phyloP scores from a whole-genome alignment of 2,113 vertebrate species.

The Phaethornis superciliosus region DNA sequence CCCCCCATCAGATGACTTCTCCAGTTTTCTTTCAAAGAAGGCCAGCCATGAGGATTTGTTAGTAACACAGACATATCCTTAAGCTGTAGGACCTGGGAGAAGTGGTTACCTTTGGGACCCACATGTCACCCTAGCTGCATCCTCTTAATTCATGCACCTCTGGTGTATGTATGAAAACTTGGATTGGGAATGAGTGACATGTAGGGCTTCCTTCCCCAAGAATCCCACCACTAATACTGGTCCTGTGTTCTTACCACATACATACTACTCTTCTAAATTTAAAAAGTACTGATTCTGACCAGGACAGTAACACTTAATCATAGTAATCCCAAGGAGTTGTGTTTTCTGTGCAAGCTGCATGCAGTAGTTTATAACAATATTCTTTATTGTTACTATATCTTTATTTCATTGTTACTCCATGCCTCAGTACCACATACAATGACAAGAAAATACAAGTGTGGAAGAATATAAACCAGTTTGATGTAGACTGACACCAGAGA shows the following conservation, averaged over 20 bases:
- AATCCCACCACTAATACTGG: not conserved
- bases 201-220: not conserved
- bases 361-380: not conserved
- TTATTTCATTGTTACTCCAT: not conserved
- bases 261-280: not conserved
- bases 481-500: not conserved
- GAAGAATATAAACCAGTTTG: not conserved
- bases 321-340: not conserved
- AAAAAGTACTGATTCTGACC: not conserved
- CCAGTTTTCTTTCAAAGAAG: not conserved
- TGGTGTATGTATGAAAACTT: not conserved
- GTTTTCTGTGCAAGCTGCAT: not conserved
- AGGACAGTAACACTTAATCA: not conserved
- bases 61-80: not conserved
- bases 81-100: fast-evolving
- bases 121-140: fast-evolving
- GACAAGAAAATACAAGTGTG: not conserved
- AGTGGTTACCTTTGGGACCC: not conserved
- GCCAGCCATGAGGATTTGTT: not conserved
- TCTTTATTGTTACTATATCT: not conserved
- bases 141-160: not conserved
- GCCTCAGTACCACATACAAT: not conserved
- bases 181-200: not conserved
- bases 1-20: fast-evolving
- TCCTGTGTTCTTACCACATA: not conserved